phyloP scores from a whole-genome alignment of 2,888 invertebrate genomes.

The Spialia ferax region DNA sequence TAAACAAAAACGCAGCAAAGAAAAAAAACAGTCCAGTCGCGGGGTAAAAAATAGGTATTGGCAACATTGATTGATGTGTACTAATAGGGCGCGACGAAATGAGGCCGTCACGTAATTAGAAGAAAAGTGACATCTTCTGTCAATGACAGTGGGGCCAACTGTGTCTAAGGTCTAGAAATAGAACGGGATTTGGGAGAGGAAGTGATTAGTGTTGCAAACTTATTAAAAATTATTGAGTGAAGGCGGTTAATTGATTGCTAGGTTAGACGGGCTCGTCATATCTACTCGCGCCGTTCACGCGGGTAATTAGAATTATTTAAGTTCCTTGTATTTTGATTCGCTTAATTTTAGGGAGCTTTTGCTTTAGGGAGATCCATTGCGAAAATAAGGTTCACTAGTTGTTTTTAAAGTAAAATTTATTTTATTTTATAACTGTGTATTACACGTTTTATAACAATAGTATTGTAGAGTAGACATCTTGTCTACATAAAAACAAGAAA shows the following conservation, averaged over 20 bases:
- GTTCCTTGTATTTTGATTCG: slow-evolving; percentile 7
- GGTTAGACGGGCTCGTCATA: slow-evolving; percentile 61
- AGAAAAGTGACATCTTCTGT: slow-evolving; percentile 85
- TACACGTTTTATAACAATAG: no score
- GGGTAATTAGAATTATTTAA: slow-evolving; percentile 21
- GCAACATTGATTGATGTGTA: slow-evolving; percentile 87
- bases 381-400: not conserved
- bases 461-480: not conserved
- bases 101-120: slow-evolving; percentile 83
- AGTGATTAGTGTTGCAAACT: slow-evolving; percentile 83
- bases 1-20: slow-evolving; percentile 82
- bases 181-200: slow-evolving; percentile 81
- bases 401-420: not conserved
- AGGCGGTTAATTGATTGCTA: slow-evolving; percentile 79
- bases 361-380: not conserved
- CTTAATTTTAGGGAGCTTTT: not conserved
- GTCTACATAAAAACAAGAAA: slow-evolving; percentile 63
- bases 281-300: slow-evolving; percentile 44
- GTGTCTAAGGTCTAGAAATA: slow-evolving; percentile 68
- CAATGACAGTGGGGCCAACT: slow-evolving; percentile 71
- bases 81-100: slow-evolving; percentile 87
- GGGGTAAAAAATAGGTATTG: slow-evolving; percentile 85
- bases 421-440: not conserved
- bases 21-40: slow-evolving; percentile 74
- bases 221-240: slow-evolving; percentile 86